A percentile compares a stretch with the other conserved stretches of the same genome.
Evolutionary conservation across 2,888 invertebrate genomes (phyloP).

Genomic region (Cataglyphis rosenhaueri): DNA sequence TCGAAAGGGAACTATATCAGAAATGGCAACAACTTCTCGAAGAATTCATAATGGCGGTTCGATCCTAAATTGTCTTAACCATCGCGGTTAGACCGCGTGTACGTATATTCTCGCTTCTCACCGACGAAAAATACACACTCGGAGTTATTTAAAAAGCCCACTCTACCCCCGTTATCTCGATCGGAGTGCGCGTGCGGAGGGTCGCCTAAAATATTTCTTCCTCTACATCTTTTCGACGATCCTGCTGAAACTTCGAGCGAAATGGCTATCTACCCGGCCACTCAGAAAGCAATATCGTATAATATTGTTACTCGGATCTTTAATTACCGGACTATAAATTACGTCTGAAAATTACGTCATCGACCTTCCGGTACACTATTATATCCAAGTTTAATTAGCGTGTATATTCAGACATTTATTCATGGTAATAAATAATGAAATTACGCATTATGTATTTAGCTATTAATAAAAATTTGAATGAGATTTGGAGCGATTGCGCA

Average conservation of each 20-base stretch:
- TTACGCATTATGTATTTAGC: neutral
- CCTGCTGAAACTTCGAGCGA: constrained; percentile 49
- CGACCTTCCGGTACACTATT: neutral
- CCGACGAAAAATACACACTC: constrained; percentile 64
- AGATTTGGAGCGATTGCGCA: neutral
- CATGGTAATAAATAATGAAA: neutral
- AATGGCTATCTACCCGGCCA: constrained; percentile 32
- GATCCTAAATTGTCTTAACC: constrained; percentile 48
- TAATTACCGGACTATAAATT: constrained; percentile 25
- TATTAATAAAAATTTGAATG: constrained; percentile 1
- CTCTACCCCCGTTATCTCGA: constrained; percentile 76
- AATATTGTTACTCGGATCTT: neutral
- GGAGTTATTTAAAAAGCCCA: constrained; percentile 77
- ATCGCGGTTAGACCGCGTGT: constrained; percentile 52
- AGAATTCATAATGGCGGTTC: constrained; percentile 64
- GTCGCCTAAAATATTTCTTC: constrained; percentile 74
- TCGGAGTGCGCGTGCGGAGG: constrained; percentile 65
- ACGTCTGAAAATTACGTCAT: neutral
- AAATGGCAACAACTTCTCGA: constrained; percentile 45
- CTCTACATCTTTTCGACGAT: constrained; percentile 65
- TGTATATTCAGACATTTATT: neutral
- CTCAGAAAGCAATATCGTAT: constrained; percentile 8
- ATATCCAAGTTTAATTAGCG: neutral
- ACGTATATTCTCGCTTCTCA: constrained; percentile 63
- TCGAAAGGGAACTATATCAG: constrained; percentile 16